Evolutionary conservation across 2,888 invertebrate genomes (phyloP).

Genomic region (Platycheirus rosarum): DNA sequence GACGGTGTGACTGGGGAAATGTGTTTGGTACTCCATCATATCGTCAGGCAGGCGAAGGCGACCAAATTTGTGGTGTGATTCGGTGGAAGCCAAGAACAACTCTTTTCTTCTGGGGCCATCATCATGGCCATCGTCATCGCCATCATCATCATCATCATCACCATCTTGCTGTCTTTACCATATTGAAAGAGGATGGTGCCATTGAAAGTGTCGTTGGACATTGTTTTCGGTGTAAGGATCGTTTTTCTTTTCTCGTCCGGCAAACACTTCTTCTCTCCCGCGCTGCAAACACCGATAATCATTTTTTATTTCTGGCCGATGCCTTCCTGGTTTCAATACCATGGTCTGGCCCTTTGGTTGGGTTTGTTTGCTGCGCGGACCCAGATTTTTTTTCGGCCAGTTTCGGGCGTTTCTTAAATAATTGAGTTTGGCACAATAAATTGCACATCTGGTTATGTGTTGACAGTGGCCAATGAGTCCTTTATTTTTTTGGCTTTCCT

Average conservation of each 20-base stretch:
- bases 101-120: conserved; percentile 50
- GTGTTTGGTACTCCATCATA: conserved; percentile 70
- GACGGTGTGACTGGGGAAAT: conserved; percentile 40
- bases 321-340: conserved; percentile 61
- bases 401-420: conserved; percentile 77
- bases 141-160: conserved; percentile 41
- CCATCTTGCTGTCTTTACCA: conserved; percentile 49
- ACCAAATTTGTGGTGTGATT: conserved; percentile 54
- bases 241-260: conserved; percentile 67
- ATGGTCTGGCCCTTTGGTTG: conserved; percentile 46
- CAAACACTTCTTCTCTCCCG: conserved; percentile 35
- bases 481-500: conserved; percentile 61
- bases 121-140: conserved; percentile 52
- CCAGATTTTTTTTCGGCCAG: conserved; percentile 33
- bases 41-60: conserved; percentile 71
- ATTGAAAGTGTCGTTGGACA: conserved; percentile 75
- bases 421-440: conserved; percentile 83
- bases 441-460: conserved; percentile 81
- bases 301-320: conserved; percentile 68
- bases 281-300: conserved; percentile 60
- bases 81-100: conserved; percentile 47
- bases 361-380: conserved; percentile 9
- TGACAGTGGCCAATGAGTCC: conserved; percentile 75
- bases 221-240: conserved; percentile 74
- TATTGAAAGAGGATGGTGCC: conserved; percentile 70